Percentiles rank a stretch among this genome's conserved stretches.
phyloP scores from a whole-genome alignment of 2,797 vertebrate species.

The Xenops minutus region DNA sequence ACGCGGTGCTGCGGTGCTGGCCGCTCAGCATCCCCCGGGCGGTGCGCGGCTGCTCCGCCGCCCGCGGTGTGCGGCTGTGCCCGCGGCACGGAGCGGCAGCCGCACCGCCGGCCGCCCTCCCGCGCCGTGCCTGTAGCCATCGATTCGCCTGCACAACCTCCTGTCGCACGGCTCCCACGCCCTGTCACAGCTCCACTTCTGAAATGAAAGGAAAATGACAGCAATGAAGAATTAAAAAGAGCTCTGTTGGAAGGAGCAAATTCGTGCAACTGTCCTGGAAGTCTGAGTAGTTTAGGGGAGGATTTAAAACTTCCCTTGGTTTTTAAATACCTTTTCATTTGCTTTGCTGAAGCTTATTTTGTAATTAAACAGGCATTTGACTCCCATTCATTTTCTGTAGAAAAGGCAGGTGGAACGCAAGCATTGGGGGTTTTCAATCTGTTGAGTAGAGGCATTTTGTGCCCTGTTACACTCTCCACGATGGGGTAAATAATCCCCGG shows the following conservation, averaged over 20 bases:
- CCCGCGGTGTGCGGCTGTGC: not conserved
- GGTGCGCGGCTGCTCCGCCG: fast-evolving
- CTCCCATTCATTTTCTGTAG: not conserved
- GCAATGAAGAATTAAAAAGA: not conserved
- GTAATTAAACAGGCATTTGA: not conserved
- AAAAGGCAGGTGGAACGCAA: not conserved
- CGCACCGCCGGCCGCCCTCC: too few species aligned
- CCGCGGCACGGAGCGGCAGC: not conserved
- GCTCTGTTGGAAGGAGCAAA: not conserved
- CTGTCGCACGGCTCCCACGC: not conserved
- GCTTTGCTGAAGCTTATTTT: not conserved
- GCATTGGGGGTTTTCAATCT: not conserved
- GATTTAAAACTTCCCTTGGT: not conserved
- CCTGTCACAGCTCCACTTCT: not conserved
- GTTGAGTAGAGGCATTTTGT: not conserved
- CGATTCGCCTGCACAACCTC: not conserved
- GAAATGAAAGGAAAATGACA: conserved; percentile 26
- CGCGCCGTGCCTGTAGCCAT: not conserved
- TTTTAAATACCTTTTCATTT: not conserved
- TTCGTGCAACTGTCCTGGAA: not conserved
- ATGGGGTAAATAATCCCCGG: not conserved
- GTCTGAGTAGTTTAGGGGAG: not conserved
- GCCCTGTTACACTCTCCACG: not conserved
- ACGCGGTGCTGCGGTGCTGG: not conserved
- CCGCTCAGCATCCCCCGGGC: not conserved